Percentiles rank a stretch among this genome's conserved stretches.
phyloP scores from a whole-genome alignment of 1,140 invertebrate genomes.

The Yoshiicerus persimilis region DNA sequence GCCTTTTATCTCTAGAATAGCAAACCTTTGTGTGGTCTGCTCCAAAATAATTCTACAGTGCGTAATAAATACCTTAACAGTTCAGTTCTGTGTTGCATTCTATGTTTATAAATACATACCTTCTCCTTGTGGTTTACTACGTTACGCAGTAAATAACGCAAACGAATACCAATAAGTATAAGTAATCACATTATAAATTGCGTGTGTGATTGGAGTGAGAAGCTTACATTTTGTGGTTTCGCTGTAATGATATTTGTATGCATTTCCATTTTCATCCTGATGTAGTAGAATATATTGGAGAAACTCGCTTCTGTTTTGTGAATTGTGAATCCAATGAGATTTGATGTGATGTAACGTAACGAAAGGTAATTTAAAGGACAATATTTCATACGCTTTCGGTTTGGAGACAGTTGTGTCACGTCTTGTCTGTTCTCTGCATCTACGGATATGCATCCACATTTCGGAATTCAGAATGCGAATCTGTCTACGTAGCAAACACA shows the following conservation, averaged over 20 bases:
- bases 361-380: slow-evolving; percentile 6
- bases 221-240: background rate
- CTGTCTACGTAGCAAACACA: background rate
- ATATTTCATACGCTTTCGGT: background rate
- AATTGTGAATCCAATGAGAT: background rate
- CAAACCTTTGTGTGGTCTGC: background rate
- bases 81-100: background rate
- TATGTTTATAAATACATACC: background rate
- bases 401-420: background rate
- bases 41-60: no score
- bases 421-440: background rate
- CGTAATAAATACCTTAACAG: background rate
- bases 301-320: background rate
- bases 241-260: background rate
- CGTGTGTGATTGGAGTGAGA: background rate
- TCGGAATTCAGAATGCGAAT: background rate
- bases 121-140: background rate
- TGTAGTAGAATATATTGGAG: background rate
- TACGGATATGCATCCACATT: background rate
- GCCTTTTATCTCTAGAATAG: background rate
- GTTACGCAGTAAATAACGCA: background rate
- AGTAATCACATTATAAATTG: slow-evolving; percentile 18
- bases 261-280: background rate
- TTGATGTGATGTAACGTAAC: background rate
- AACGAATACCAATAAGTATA: background rate